Evolutionary conservation across 1,140 invertebrate genomes (phyloP), one percentile per base, ranked within the genome.

Genomic region (Musca vetustissima): DNA sequence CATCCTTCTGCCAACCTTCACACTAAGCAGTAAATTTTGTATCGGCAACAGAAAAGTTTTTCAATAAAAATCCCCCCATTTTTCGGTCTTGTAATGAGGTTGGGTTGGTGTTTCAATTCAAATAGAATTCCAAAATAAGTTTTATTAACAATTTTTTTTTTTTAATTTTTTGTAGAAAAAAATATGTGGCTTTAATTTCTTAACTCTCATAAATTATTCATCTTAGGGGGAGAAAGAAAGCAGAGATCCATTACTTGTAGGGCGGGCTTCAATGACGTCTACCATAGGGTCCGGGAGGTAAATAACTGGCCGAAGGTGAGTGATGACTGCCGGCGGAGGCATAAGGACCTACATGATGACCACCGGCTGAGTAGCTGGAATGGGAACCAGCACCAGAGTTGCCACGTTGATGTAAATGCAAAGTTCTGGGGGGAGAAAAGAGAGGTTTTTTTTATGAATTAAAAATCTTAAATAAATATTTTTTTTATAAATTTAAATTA

Each of bases 231-330:
- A 4, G 4, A 43, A 6, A 7, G 6, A 8, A 43, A 6, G 13
- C 6, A 7, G 36, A 43, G 36, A 43, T 43, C 11, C 36, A 1
- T 43, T 4, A n/a, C n/a, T 28, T 43, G 36, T 13, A 11, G 36
- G 36, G 2, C n/a, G n/a, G 13, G 4, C 13, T 43, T 43, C 36
- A 64, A 21, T 59, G 32, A 32, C n/a, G 49, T 28, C 52, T 49
- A 24, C 57, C 48, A 59, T 64, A 49, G 55, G 57, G 69, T 57
- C 64, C 49, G 4, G 69, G 64, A n/a, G 70, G 70, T 22, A 71
- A 57, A 61, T 71, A 71, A 14, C 21, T 50, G 19, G 24, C 53
- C 2, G 68, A 59, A 43, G 36, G 14, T 43, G 36, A n/a, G n/a
- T 64, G 68, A 25, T 43, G 49, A 36, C 55, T 32, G 11, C 17